Conservation (phyloP, 2,888 invertebrate genomes). For the Toxonevra muliebris region DNA sequence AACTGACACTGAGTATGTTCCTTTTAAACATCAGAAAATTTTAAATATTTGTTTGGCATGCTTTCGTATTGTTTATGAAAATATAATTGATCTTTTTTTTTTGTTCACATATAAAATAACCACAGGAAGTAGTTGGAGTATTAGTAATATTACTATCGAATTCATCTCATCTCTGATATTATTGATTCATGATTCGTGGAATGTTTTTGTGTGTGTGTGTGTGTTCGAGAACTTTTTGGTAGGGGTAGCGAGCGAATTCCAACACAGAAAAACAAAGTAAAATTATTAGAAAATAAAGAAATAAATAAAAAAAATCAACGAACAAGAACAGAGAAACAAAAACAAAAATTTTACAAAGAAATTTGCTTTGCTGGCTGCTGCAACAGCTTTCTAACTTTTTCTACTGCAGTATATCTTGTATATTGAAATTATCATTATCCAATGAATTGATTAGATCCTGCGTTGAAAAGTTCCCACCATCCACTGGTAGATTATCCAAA, state of each 20-base stretch:
- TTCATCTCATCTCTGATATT: too few species aligned
- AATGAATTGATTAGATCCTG: slow-evolving; percentile 86
- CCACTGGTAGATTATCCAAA: slow-evolving; percentile 82
- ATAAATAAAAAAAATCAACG: not conserved
- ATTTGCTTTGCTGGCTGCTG: not conserved
- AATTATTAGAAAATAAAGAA: not conserved
- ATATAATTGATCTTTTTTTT: too few species aligned
- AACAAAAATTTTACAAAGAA: not conserved
- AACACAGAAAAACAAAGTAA: not conserved
- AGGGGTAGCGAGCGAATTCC: not conserved
- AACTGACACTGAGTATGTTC: too few species aligned
- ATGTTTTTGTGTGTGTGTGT: not conserved
- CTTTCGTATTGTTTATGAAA: too few species aligned
- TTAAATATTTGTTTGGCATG: too few species aligned
- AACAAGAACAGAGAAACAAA: not conserved
- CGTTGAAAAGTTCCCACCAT: slow-evolving; percentile 80
- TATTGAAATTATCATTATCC: slow-evolving; percentile 78
- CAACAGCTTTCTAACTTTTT: slow-evolving; percentile 2
- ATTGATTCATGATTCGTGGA: not conserved
- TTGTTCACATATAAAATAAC: too few species aligned
- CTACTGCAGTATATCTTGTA: slow-evolving; percentile 72
- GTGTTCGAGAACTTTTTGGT: too few species aligned
- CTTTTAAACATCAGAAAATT: too few species aligned
- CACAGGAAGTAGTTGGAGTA: too few species aligned
- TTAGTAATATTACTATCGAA: too few species aligned